phyloP scores from a whole-genome alignment of 2,888 invertebrate genomes.

The Scelioninae gen. 1 region DNA sequence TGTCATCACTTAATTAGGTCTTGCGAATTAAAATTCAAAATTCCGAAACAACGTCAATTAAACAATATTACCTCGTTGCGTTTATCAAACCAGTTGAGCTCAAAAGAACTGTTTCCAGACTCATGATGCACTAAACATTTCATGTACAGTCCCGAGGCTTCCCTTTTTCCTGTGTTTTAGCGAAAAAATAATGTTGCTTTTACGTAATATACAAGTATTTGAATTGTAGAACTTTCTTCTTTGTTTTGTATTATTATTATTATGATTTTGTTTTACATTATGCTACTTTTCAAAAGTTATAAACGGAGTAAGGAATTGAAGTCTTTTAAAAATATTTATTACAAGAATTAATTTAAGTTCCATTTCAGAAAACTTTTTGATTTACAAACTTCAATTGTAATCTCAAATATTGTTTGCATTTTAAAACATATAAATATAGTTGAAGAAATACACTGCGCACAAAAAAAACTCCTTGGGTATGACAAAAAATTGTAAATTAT shows the following conservation, averaged over 20 bases:
- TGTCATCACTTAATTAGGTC: conserved; percentile 38
- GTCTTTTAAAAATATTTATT: too few relatives aligned
- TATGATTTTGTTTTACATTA: background rate
- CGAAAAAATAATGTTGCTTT: background rate
- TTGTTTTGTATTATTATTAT: background rate
- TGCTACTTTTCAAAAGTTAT: background rate
- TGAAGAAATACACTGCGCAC: too few relatives aligned
- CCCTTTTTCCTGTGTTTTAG: background rate
- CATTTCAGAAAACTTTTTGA: too few relatives aligned
- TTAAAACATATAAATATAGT: too few relatives aligned
- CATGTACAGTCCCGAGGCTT: background rate
- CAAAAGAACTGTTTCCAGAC: background rate
- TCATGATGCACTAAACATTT: background rate
- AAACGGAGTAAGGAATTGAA: too few relatives aligned
- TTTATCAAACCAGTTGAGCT: background rate
- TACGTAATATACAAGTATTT: conserved; percentile 9
- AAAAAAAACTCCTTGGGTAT: too few relatives aligned
- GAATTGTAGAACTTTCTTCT: background rate
- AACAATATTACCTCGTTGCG: background rate
- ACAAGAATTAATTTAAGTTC: too few relatives aligned
- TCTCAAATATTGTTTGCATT: too few relatives aligned
- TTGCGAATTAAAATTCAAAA: background rate
- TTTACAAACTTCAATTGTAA: too few relatives aligned
- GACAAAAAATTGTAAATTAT: too few relatives aligned
- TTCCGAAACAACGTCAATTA: background rate